Percentiles rank a stretch among this genome's conserved stretches.
These are phyloP conservation scores for Rallus crepitans DNA, from an alignment of 2,797 vertebrate species.

Conservation along the genomic window DNA sequence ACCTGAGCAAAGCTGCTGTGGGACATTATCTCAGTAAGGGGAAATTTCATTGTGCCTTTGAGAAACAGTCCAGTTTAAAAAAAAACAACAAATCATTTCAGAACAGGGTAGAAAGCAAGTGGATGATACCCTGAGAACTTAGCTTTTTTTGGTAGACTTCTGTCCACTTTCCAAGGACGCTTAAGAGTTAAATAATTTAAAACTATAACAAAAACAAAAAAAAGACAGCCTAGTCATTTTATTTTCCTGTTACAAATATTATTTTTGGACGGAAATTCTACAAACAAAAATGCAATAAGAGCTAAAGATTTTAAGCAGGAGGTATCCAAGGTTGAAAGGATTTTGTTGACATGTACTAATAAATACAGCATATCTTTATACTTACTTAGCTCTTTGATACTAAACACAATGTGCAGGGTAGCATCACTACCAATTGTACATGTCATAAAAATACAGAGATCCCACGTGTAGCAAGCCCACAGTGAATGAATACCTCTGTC, in stretches of 20 bases:
- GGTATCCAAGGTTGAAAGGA: background rate
- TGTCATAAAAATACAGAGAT: conserved; percentile 23
- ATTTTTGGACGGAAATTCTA: conserved; percentile 21
- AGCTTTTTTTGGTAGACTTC: conserved; percentile 28
- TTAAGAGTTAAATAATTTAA: conserved; percentile 19
- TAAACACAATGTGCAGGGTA: background rate
- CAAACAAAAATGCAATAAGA: background rate
- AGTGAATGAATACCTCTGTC: conserved; percentile 17
- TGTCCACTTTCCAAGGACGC: background rate
- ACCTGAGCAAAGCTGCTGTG: background rate
- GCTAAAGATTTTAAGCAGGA: background rate
- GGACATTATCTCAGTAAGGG: background rate
- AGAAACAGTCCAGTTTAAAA: conserved; percentile 21
- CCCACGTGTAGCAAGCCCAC: background rate
- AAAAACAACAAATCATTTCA: background rate
- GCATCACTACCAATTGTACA: background rate
- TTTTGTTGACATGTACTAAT: conserved; percentile 4
- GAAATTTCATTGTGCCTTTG: background rate
- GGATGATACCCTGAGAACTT: background rate
- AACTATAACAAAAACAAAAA: background rate
- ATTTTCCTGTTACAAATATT: conserved; percentile 20
- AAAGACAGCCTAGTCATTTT: background rate
- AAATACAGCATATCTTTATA: conserved; percentile 18
- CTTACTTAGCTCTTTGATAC: conserved; percentile 36
- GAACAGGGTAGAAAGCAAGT: conserved; percentile 9